Percentiles rank a stretch among this genome's conserved stretches.
Conservation (phyloP, 2,797 vertebrate species). For the Notoglanidium macrostoma region DNA sequence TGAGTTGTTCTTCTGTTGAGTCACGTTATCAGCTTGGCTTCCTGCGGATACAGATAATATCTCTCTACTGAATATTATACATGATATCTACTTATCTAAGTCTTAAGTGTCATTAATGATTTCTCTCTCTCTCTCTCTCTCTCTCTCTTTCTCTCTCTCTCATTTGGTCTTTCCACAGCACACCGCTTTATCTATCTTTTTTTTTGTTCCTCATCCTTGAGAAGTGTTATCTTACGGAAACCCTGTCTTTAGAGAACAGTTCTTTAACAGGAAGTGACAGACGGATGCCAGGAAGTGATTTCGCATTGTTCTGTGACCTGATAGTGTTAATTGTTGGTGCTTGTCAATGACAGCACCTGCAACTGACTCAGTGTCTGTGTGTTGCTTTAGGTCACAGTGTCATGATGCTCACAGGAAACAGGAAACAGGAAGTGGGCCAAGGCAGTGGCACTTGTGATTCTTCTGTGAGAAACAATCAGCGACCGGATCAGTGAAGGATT, state of each 20-base stretch:
- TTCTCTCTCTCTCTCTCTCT: neutral
- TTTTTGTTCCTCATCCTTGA: slow-evolving; percentile 10
- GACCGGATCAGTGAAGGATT: slow-evolving; percentile 29
- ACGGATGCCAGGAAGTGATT: slow-evolving; percentile 47
- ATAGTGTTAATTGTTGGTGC: slow-evolving; percentile 3
- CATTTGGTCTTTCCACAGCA: neutral
- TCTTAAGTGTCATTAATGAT: neutral
- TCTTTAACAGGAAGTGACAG: slow-evolving; percentile 50
- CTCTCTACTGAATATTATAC: neutral
- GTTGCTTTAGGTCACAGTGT: neutral
- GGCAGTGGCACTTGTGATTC: slow-evolving; percentile 61
- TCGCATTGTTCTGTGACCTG: slow-evolving; percentile 43
- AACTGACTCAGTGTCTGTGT: slow-evolving; percentile 5
- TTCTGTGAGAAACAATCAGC: slow-evolving; percentile 66
- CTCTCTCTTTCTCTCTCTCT: neutral
- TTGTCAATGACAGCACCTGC: slow-evolving; percentile 5
- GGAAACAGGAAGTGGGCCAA: slow-evolving; percentile 28
- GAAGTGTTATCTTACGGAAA: slow-evolving; percentile 7
- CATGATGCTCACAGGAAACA: slow-evolving; percentile 29
- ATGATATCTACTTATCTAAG: neutral
- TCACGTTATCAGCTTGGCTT: neutral
- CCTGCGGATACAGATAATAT: neutral
- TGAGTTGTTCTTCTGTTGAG: neutral
- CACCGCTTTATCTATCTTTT: neutral
- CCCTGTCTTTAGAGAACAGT: slow-evolving; percentile 46